Evolutionary conservation across 2,113 vertebrate species (phyloP).

Genomic region (Xenus cinereus): DNA sequence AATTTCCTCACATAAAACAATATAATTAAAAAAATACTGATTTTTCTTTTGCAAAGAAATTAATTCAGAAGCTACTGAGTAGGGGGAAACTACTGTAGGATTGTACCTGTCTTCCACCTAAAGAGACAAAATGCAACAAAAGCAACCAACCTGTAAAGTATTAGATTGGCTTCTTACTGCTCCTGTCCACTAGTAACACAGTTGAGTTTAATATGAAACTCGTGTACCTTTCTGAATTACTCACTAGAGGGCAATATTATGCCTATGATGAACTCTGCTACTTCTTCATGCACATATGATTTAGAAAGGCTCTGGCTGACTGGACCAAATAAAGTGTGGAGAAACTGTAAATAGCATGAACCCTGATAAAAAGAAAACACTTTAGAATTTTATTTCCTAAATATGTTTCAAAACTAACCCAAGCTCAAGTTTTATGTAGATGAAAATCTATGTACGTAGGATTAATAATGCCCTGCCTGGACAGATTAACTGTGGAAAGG

Average conservation of each 20-base stretch:
- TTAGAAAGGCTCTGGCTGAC: neutral
- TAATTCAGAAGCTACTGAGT: neutral
- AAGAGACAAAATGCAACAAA: neutral
- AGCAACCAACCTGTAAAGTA: neutral
- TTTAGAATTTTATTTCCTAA: neutral
- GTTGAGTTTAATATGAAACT: neutral
- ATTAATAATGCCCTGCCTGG: neutral
- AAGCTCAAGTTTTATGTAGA: neutral
- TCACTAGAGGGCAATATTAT: conserved; percentile 71
- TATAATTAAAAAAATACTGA: neutral
- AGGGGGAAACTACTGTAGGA: neutral
- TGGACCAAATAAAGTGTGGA: neutral
- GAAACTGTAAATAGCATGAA: neutral
- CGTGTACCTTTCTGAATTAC: neutral
- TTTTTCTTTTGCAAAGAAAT: neutral
- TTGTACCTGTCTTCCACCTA: neutral
- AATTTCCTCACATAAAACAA: neutral
- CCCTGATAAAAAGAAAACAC: neutral
- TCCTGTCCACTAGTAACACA: neutral
- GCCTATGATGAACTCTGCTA: neutral
- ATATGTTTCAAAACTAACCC: neutral
- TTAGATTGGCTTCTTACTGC: neutral
- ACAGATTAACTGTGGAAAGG: neutral
- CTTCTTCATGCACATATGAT: neutral
- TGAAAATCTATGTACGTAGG: neutral